Evolutionary conservation across 2,797 vertebrate genomes (phyloP), one percentile per base, ranked within the genome.

Genomic region (Catostomus latipinnis): DNA sequence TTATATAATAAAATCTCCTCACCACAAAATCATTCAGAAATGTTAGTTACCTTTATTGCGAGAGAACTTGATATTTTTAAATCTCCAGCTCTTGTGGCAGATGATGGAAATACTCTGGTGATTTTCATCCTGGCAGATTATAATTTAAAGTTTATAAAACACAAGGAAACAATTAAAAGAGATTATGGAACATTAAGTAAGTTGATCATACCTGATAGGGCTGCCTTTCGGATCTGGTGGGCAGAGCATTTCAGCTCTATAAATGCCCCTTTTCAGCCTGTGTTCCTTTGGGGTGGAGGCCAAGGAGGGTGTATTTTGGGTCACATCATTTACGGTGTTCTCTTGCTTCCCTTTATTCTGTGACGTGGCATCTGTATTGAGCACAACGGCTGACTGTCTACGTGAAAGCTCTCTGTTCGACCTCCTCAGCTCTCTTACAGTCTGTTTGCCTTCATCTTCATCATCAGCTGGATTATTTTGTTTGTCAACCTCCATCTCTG

Each of bases 191-290:
- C 48, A 48, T 14, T 9, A 46, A 22, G 12, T 48, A 6, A 54
- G 3, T 34, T 34, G 34, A 54, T 10, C 8, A 94, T 88, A 98
- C 98, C 97, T 97, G 88, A 99, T 97, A n/a, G 97, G 96, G 86
- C 96, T 97, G 89, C 82, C 91, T 10, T 91, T 89, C 57, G 90
- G 88, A 13, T 91, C 92, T 8, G 93, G 78, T 11, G 93, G 72
- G 1, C 86, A 93, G 22, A 97, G 86, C 87, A 99, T 89, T 88
- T 97, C 94, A 0, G 96, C 94, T 62, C 89, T 93, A 80, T 96
- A 99, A 68, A 97, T 1, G 0, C 61, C 88, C 8, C 78, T 93
- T 84, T 91, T 95, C 82, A 82, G 87, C 74, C 12, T 90, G 12
- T 6, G 76, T 50, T 76, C 81, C 88, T 92, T 96, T n/a, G 95